Base-by-base conservation (phyloP, 2,797 vertebrate species). In the Danio albolineatus region DNA sequence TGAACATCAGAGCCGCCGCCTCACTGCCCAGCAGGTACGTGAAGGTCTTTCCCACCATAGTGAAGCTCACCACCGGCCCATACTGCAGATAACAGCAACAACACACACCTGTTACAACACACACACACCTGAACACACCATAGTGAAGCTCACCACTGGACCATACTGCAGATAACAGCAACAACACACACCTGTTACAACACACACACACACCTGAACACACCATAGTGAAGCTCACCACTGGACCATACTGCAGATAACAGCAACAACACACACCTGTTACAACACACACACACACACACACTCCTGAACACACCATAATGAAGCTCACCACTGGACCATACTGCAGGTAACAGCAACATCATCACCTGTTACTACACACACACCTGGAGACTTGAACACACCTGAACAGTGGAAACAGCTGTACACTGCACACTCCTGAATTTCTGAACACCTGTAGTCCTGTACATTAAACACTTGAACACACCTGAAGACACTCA, bases 181-280 rank as follows among this genome's bases (percentile, higher is more conserved):
- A n/a, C 0, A n/a, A 28, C 28, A 28, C 28, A 28, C 28, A 28
- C 3, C 28, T 28, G 3, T 28, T 28, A 28, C 28, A 3, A 28
- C 28, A 28, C 1, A 28, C 28, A 28, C 28, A n/a, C n/a, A n/a
- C n/a, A n/a, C n/a, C n/a, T n/a, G n/a, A n/a, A n/a, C n/a, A n/a
- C 89, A 97, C 95, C 98, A 99, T 99, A 5, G 97, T 99, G 85
- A 99, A 99, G 80, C 97, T 99, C 93, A 99, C 97, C 44, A 99
- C 96, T 0, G 97, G 96, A 7, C 98, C 98, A 41, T 99, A 98
- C 98, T 99, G 87, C 43, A 49, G 1, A 5, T 1, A 9, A 1
- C 56, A 57, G 0, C 39, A 59, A n/a, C 0, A n/a, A 28, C 28
- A 28, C 28, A 28, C 28, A 28, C 3, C 28, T 28, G 3, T 28